These are phyloP conservation scores for Ochropleura leucogaster DNA, from an alignment of 2,888 invertebrate genomes.

Conservation along the genomic window DNA sequence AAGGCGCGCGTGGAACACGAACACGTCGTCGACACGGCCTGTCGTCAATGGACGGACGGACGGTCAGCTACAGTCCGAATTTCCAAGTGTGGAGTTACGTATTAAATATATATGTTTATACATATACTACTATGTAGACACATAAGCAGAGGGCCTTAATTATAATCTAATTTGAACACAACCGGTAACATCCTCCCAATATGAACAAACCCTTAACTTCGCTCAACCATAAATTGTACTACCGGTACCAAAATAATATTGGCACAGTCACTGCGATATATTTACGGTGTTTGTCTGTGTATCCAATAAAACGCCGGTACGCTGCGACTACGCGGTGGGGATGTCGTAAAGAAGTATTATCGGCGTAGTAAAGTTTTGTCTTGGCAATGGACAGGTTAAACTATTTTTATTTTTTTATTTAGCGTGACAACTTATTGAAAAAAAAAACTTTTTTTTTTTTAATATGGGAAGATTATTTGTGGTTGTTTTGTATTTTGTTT, in stretches of 20 bases:
- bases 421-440: background rate
- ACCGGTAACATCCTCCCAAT: background rate
- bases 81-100: too few species aligned
- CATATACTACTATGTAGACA: too few species aligned
- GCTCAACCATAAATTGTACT: slow-evolving; percentile 57
- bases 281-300: slow-evolving; percentile 78
- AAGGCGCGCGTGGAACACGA: too few species aligned
- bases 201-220: slow-evolving; percentile 26
- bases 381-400: slow-evolving; percentile 16
- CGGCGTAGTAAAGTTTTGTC: slow-evolving; percentile 57
- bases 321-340: slow-evolving; percentile 38
- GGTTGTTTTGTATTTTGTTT: background rate
- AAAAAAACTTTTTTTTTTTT: too few species aligned
- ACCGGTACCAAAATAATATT: slow-evolving; percentile 76
- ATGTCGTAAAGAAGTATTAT: slow-evolving; percentile 62
- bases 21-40: too few species aligned
- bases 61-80: too few species aligned
- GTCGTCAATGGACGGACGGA: too few species aligned
- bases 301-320: slow-evolving; percentile 63
- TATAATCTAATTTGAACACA: background rate
- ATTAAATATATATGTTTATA: too few species aligned
- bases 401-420: background rate
- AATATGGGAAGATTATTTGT: background rate
- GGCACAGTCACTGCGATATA: slow-evolving; percentile 73
- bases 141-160: background rate